Percentiles rank a stretch among this genome's conserved stretches.
Conservation (phyloP, 2,113 vertebrate species). For the Dasyurus viverrinus region DNA sequence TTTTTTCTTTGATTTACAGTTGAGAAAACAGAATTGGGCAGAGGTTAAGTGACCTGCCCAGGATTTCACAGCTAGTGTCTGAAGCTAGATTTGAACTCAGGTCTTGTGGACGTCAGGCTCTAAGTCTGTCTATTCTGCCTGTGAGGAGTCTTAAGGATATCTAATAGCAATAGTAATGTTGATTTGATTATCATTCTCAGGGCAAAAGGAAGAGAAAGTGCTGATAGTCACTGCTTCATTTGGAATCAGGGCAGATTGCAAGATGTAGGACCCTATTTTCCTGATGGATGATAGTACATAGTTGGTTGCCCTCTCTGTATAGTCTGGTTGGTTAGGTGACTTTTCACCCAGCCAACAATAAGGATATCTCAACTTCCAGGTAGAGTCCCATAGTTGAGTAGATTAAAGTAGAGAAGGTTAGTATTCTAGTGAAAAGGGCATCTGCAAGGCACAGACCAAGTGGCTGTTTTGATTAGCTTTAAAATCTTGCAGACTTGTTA, state of each 20-base stretch:
- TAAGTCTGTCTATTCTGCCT: neutral
- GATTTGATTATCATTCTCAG: neutral
- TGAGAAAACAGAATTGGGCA: neutral
- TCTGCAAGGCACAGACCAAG: neutral
- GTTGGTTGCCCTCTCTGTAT: neutral
- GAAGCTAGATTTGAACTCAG: neutral
- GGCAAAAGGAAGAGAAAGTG: neutral
- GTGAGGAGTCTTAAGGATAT: neutral
- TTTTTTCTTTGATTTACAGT: neutral
- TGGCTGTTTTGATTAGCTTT: neutral
- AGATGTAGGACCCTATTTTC: neutral
- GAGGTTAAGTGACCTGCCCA: neutral
- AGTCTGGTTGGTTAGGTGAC: neutral
- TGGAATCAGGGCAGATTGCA: neutral
- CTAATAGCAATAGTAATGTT: neutral
- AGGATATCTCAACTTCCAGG: neutral
- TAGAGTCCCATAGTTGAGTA: neutral
- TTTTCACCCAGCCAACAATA: neutral
- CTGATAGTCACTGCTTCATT: neutral
- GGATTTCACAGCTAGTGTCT: neutral
- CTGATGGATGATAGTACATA: neutral
- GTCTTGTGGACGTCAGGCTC: neutral
- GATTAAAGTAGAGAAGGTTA: neutral
- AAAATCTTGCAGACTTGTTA: neutral
- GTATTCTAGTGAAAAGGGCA: neutral